Conservation (phyloP, 2,797 vertebrate genomes). For the Pseudochaenichthys georgianus region DNA sequence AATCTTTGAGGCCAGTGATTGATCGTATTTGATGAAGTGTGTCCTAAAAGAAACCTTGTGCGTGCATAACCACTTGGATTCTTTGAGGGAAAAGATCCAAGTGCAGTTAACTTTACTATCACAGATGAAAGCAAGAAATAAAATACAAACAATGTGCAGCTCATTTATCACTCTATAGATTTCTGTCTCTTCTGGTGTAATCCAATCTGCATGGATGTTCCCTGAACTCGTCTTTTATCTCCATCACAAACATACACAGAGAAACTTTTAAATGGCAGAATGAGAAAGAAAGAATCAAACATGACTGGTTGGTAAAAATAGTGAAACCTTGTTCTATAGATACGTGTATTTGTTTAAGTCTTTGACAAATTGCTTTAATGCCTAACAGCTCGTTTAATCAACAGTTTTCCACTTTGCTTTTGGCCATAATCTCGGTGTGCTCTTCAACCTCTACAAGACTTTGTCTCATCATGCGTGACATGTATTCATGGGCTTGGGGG, state of each 20-base stretch:
- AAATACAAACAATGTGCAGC: conserved; percentile 51
- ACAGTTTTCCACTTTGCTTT: conserved; percentile 17
- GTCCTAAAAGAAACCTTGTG: conserved; percentile 59
- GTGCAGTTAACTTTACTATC: conserved; percentile 62
- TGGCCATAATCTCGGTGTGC: conserved; percentile 13
- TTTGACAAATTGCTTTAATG: neutral
- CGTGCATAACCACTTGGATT: conserved; percentile 47
- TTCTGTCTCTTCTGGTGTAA: conserved; percentile 51
- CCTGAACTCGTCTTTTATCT: conserved; percentile 47
- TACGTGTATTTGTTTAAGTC: neutral
- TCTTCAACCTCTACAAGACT: conserved; percentile 27
- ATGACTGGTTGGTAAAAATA: neutral
- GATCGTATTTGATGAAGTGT: conserved; percentile 72
- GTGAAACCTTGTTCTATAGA: neutral
- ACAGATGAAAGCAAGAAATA: conserved; percentile 37
- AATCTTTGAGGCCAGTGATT: conserved; percentile 72
- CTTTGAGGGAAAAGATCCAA: conserved; percentile 57
- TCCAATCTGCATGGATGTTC: conserved; percentile 39
- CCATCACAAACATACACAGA: conserved; percentile 17
- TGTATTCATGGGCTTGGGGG: conserved; percentile 43
- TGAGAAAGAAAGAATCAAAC: neutral
- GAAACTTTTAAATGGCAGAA: conserved; percentile 30
- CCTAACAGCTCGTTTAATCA: neutral
- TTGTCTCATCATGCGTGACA: conserved; percentile 39
- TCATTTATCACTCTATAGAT: conserved; percentile 50